Percentiles rank a stretch among this genome's conserved stretches.
Conservation (phyloP, 2,888 invertebrate species). For the Ophion ellenae region DNA sequence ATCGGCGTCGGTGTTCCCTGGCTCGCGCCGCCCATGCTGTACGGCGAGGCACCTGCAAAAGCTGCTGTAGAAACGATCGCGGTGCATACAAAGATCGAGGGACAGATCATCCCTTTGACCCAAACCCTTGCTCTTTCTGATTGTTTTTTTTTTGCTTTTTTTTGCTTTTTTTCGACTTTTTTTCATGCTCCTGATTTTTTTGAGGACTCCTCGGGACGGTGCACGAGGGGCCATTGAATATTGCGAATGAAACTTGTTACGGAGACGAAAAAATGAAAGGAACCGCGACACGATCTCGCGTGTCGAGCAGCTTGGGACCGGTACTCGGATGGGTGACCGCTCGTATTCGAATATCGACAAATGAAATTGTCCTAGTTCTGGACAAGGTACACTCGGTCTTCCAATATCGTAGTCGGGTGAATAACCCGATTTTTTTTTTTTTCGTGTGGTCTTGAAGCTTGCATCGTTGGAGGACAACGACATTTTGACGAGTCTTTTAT, state of each 20-base stretch:
- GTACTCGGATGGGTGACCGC: background rate
- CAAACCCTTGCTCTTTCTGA: background rate
- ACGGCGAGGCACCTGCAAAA: constrained; percentile 92
- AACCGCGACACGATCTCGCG: background rate
- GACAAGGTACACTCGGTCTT: background rate
- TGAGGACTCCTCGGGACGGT: background rate
- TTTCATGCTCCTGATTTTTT: constrained; percentile 6
- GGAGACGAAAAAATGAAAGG: background rate
- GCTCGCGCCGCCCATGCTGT: constrained; percentile 93
- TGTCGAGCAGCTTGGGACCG: background rate
- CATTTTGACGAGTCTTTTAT: too few relatives aligned
- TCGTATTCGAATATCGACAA: background rate
- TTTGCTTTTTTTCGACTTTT: background rate
- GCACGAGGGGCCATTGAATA: background rate
- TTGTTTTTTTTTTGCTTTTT: background rate
- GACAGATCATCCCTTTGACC: constrained; percentile 66
- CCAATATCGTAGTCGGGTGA: too few relatives aligned
- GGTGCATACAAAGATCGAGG: constrained; percentile 82
- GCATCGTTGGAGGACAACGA: too few relatives aligned
- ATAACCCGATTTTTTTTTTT: too few relatives aligned
- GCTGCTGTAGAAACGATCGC: constrained; percentile 84
- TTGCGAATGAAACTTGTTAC: background rate
- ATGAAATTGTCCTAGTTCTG: background rate
- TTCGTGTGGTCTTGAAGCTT: too few relatives aligned
- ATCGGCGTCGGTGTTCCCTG: constrained; percentile 96